Evolutionary conservation across 2,797 vertebrate genomes (phyloP), one percentile per base, ranked within the genome.

Genomic region (Anabas testudineus): DNA sequence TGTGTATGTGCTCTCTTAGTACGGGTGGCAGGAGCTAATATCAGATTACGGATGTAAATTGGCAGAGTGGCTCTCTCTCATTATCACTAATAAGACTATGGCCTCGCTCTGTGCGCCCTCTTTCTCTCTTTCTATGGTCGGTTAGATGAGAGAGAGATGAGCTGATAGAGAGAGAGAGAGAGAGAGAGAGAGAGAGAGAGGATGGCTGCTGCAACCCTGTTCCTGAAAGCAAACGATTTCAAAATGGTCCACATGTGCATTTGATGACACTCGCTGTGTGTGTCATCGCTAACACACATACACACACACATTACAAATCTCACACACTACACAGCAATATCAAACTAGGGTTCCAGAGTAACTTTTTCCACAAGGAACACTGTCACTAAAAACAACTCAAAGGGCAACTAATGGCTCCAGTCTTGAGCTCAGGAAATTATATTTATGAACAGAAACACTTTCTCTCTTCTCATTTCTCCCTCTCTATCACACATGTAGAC

Each of bases 21-120:
- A 80, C 76, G 74, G 78, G 86, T 90, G 90, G 90, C 87, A 86
- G 86, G 71, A 87, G 87, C 89, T 94, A 93, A 93, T 93, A 94
- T 93, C 92, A 93, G 89, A 94, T 94, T 94, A 94, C 84, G 76
- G 76, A 93, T 93, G 91, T 91, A 93, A 93, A 93, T 93, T 93
- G 88, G 86, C 89, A 87, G 85, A 93, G 87, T 92, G 89, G 80
- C 90, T 90, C 88, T 89, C 89, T 92, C 92, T 94, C 92, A 93
- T 94, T 94, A 93, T 90, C 87, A 76, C 90, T 93, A 93, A 94
- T 93, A 92, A 92, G 90, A 93, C 90, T 90, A 85, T 90, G 87
- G 81, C 85, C 90, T 86, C 68, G 56, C 88, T 90, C 83, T 82
- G 74, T 76, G 61, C 63, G 62, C 71, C 78, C 80, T 67, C 19